Base-by-base conservation (phyloP, 2,888 invertebrate species). In the Tigriopus californicus region DNA sequence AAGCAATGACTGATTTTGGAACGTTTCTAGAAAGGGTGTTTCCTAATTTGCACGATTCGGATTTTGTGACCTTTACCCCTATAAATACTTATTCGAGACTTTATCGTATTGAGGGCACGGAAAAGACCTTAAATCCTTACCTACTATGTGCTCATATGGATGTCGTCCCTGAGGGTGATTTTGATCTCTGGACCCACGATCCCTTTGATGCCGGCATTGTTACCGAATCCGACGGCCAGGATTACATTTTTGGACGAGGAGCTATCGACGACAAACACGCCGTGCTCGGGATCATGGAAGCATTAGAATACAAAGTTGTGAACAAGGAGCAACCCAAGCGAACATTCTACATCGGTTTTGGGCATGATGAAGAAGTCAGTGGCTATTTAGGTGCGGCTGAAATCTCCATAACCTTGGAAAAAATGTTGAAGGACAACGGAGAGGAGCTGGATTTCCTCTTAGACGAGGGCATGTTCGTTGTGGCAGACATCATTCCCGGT, bases 281-380 rank as follows among this genome's bases (percentile, higher is more conserved):
- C 41, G 70, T 75, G 1, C 70, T 76, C 70, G 75, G 74, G 66
- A 66, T 64, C 60, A 53, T 58, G 41, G 46, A 58, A 42, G 40
- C 42, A n/a, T 47, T 61, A 40, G 47, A 42, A 5, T 40, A 24
- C 12, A 13, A 24, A 13, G 18, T 75, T 41, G 65, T 67, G 47
- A 66, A 64, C 44, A 71, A 70, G 8, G 68, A 69, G 60, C 65
- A 67, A 61, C 74, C 75, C 3, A 64, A 66, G 52, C 66, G 75
- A 62, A 67, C 71, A 24, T 73, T 76, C 64, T 75, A 71, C 65
- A 64, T 76, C 15, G 74, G 71, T 10, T 74, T 74, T 67, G 75
- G 75, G 2, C 75, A 76, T 67, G 75, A 76, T 67, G 75, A 76
- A 66, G 76, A 76, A 68, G 75, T 74, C 12, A 55, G 51, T 5